Evolutionary conservation across 2,888 invertebrate genomes (phyloP), one percentile per base, ranked within the genome.

Genomic region (Megalurothrips usitatus): DNA sequence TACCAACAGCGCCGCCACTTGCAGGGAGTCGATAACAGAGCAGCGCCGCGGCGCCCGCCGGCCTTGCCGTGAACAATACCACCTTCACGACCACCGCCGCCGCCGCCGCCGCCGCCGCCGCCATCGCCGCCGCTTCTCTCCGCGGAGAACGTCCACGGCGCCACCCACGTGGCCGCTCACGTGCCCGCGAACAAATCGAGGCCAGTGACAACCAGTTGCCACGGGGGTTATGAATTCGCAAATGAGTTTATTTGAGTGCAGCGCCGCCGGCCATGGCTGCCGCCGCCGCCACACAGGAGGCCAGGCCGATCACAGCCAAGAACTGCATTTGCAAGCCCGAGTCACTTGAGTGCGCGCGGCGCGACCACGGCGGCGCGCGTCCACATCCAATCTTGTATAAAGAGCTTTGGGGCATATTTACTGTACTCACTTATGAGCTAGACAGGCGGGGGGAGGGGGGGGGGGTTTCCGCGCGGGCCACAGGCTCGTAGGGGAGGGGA

Each of bases 141-240:
- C 3, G 6, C 34, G 34, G 34, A 2, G 34, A 2, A 43, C 6
- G 6, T 43, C 34, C 3, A 43, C 34, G 34, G 34, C 26, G 23
- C 52, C 68, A 68, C 68, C 23, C 68, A 75, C 68, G 68, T 75
- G 68, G 68, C 9, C 23, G 68, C 58, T 14, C 19, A 19, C 52
- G 2, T 17, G 58, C 19, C 1, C 34, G 23, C 68, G 68, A 68
- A 68, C 23, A 68, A n/a, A 75, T 75, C 68, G 68, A 75, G 68
- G 68, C 68, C 68, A 75, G 68, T 75, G 68, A 75, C 68, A 75
- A 75, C 68, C 68, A 75, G 68, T 75, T 75, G 68, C 68, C 68
- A 26, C 23, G 23, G 12, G 68, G 26, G 68, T 75, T 75, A 75
- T 75, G 68, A 26, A 75, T 75, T 75, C 68, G 23, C 68, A 75